phyloP scores from a whole-genome alignment of 2,797 vertebrate genomes.

The Cyclura pinguis region DNA sequence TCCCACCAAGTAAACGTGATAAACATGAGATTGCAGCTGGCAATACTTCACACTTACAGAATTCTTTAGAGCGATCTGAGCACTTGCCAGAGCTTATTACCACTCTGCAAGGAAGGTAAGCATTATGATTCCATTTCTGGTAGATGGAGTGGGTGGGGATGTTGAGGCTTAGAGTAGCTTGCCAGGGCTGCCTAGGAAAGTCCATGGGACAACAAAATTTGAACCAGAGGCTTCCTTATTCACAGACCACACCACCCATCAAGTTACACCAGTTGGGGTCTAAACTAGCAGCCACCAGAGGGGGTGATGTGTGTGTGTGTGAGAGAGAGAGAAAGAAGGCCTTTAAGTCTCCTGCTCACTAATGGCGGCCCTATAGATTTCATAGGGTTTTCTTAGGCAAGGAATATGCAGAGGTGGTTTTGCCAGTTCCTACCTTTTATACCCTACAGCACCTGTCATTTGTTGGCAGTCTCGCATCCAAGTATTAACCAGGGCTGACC shows the following conservation, averaged over 20 bases:
- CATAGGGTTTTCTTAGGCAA: too few relatives aligned
- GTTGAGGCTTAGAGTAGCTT: neutral
- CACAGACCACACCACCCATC: neutral
- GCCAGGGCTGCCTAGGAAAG: neutral
- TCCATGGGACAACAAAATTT: neutral
- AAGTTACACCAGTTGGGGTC: neutral
- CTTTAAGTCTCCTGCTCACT: too few relatives aligned
- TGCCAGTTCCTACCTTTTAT: too few relatives aligned
- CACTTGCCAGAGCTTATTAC: neutral
- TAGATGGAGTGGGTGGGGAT: too few relatives aligned
- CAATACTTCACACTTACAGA: neutral
- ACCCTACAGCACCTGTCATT: too few relatives aligned
- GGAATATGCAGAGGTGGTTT: too few relatives aligned
- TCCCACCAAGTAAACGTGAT: conserved; percentile 24
- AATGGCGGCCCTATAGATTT: too few relatives aligned
- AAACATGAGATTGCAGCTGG: neutral
- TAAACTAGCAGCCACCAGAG: neutral
- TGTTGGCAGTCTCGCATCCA: too few relatives aligned
- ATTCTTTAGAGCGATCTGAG: neutral
- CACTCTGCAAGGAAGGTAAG: neutral
- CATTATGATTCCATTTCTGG: neutral
- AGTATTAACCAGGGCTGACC: too few relatives aligned
- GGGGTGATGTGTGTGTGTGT: too few relatives aligned
- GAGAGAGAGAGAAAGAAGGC: too few relatives aligned
- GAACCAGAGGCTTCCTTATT: neutral